Conservation (phyloP, 1,140 invertebrate species). For the Ephestia elutella region DNA sequence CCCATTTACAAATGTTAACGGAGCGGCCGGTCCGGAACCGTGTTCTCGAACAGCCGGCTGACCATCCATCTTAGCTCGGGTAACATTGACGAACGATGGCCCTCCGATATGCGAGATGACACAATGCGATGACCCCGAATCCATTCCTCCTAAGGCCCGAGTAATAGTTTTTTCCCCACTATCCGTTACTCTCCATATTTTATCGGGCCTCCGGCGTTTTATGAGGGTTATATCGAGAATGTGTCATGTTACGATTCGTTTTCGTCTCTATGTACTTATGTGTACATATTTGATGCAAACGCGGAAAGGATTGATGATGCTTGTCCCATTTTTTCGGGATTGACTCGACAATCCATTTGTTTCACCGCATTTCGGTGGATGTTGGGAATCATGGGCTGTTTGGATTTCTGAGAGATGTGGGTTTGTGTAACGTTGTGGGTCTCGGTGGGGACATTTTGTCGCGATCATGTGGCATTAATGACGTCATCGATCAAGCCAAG, state of each 20-base stretch:
- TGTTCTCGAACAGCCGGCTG: slow-evolving; percentile 4
- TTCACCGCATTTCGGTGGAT: slow-evolving; percentile 10
- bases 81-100: slow-evolving; percentile 37
- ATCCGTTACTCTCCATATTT: slow-evolving; percentile 46
- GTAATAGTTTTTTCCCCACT: slow-evolving; percentile 51
- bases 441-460: slow-evolving; percentile 23
- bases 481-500: slow-evolving; percentile 48
- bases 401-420: neutral
- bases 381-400: neutral
- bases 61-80: slow-evolving; percentile 40
- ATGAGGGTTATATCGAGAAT: slow-evolving; percentile 45
- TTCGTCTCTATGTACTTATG: slow-evolving; percentile 23
- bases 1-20: slow-evolving; percentile 50
- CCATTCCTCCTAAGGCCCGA: slow-evolving; percentile 41
- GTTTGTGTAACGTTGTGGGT: neutral
- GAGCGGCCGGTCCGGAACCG: slow-evolving; percentile 11
- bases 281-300: slow-evolving; percentile 49
- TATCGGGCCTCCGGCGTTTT: slow-evolving; percentile 36
- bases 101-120: slow-evolving; percentile 48
- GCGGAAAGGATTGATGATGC: slow-evolving; percentile 42
- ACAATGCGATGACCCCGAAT: slow-evolving; percentile 56
- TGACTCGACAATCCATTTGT: slow-evolving; percentile 36
- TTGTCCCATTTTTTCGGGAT: slow-evolving; percentile 34
- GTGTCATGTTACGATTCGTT: slow-evolving; percentile 36
- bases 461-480: slow-evolving; percentile 34